Conservation (phyloP, 2,888 invertebrate species). For the Caenorhabditis wallacei region DNA sequence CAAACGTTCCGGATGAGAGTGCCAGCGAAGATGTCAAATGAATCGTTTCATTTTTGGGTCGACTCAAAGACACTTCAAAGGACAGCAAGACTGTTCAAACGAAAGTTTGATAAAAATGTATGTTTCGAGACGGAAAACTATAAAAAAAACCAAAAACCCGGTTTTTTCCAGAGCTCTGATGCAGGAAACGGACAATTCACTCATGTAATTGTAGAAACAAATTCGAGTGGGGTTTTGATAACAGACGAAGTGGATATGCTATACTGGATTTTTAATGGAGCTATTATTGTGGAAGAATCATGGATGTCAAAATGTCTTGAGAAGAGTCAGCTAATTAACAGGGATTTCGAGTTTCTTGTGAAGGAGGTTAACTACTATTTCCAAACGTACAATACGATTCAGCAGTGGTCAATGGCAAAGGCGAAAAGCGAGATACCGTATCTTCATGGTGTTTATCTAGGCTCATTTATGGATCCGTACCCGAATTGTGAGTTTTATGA, state of each 20-base stretch:
- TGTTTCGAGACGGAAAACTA: neutral
- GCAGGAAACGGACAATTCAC: neutral
- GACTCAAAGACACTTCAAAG: neutral
- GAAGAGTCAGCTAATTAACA: conserved; percentile 6
- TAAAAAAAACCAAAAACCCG: no score
- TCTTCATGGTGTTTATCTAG: conserved; percentile 12
- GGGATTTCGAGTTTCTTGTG: conserved; percentile 18
- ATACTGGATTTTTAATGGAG: conserved; percentile 30
- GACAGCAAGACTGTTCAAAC: conserved; percentile 12
- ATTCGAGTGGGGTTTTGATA: conserved; percentile 15
- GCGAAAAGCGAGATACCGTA: conserved; percentile 27
- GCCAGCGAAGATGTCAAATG: neutral
- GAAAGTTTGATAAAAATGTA: conserved; percentile 1
- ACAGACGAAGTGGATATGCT: conserved; percentile 19
- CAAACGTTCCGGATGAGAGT: conserved; percentile 12
- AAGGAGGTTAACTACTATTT: conserved; percentile 13
- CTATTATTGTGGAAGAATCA: conserved; percentile 28
- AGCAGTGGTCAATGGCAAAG: conserved; percentile 20
- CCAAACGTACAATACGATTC: neutral
- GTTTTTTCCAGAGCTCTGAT: conserved; percentile 21
- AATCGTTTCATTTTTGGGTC: conserved; percentile 13
- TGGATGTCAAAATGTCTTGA: conserved; percentile 32
- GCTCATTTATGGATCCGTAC: conserved; percentile 4
- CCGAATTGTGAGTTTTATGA: conserved; percentile 1
- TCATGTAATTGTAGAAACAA: conserved; percentile 17